These are phyloP conservation scores for Oreochromis mossambicus DNA, from an alignment of 2,797 vertebrate species.

Conservation along the genomic window DNA sequence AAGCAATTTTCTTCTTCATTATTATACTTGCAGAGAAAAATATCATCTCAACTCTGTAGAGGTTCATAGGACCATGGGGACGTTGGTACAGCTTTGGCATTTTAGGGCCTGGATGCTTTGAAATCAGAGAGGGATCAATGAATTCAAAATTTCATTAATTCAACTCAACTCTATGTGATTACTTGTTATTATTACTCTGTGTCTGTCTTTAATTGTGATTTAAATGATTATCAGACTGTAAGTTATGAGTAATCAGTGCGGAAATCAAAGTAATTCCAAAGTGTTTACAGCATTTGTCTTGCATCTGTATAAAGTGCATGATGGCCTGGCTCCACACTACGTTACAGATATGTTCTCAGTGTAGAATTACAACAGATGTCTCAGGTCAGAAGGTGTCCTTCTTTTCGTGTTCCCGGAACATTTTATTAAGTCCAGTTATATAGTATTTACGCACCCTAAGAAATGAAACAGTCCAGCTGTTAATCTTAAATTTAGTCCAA, in stretches of 20 bases:
- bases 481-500: neutral
- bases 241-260: neutral
- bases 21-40: neutral
- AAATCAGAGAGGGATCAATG: neutral
- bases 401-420: neutral
- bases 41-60: neutral
- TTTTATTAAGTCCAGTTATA: neutral
- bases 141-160: neutral
- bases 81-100: neutral
- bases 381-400: neutral
- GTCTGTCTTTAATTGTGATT: neutral
- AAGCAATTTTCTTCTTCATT: neutral
- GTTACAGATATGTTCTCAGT: neutral
- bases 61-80: neutral
- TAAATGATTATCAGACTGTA: neutral
- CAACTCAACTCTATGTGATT: neutral
- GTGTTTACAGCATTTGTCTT: neutral
- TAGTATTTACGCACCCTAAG: neutral
- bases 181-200: neutral
- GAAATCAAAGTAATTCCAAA: neutral
- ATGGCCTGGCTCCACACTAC: neutral
- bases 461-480: neutral
- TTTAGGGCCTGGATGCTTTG: neutral
- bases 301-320: neutral
- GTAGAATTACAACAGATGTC: neutral